A percentile compares a stretch with the other conserved stretches of the same genome.
Conservation (phyloP, 2,888 invertebrate genomes). For the Leucoptera coffeella region DNA sequence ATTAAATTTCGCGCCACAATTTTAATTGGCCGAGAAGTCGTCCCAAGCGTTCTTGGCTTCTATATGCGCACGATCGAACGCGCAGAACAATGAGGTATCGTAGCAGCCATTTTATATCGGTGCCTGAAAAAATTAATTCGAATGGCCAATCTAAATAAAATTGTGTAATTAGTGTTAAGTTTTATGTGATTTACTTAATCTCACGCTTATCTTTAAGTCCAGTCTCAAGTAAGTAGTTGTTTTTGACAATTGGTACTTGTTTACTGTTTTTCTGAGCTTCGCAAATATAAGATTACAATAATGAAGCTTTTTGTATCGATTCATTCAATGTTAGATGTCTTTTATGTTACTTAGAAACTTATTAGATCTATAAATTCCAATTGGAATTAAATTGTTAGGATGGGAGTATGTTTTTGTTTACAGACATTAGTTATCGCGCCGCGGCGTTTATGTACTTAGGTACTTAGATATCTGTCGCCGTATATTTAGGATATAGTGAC, state of each 20-base stretch:
- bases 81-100: conserved; percentile 56
- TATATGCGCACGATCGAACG: conserved; percentile 55
- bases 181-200: conserved; percentile 39
- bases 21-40: conserved; percentile 53
- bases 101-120: conserved; percentile 48
- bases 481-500: conserved; percentile 21
- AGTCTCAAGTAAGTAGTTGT: too few species aligned
- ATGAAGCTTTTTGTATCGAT: too few species aligned
- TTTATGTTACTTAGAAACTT: neutral
- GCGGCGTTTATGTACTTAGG: too few species aligned
- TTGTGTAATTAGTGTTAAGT: conserved; percentile 53
- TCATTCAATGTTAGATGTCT: too few species aligned
- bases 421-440: conserved; percentile 11
- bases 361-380: neutral
- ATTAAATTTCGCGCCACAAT: conserved; percentile 52
- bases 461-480: too few species aligned
- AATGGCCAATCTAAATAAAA: conserved; percentile 53
- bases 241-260: too few species aligned
- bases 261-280: too few species aligned
- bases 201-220: neutral
- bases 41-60: conserved; percentile 55
- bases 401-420: too few species aligned
- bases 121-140: conserved; percentile 54
- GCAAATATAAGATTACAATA: too few species aligned
- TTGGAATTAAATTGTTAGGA: too few species aligned